Conservation (phyloP, 2,888 invertebrate species). For the Sinohyriopsis cumingii region DNA sequence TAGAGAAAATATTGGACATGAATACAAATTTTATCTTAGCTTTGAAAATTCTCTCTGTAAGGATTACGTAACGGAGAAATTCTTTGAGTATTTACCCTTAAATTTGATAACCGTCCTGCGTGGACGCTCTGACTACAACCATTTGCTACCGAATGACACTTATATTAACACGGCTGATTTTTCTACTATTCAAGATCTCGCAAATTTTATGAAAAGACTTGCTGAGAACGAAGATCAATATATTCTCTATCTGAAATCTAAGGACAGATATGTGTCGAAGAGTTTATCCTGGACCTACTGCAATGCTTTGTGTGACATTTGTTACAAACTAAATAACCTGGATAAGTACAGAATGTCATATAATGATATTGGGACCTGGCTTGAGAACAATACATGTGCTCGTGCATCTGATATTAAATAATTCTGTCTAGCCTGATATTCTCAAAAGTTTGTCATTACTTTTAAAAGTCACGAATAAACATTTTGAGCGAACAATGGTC, state of each 20-base stretch:
- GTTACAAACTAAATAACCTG: slow-evolving; percentile 26
- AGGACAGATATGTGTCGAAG: slow-evolving; percentile 12
- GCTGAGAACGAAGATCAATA: slow-evolving; percentile 16
- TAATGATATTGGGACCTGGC: slow-evolving; percentile 7
- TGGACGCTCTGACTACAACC: slow-evolving; percentile 60
- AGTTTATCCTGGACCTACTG: neutral
- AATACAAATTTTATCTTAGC: slow-evolving; percentile 60
- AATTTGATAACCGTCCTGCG: slow-evolving; percentile 61
- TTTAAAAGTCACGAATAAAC: too few relatives aligned
- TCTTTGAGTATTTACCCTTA: slow-evolving; percentile 44
- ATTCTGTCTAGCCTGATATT: too few relatives aligned
- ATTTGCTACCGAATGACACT: slow-evolving; percentile 56
- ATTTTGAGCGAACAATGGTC: too few relatives aligned
- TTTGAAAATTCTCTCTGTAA: slow-evolving; percentile 64
- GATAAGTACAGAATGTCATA: slow-evolving; percentile 17
- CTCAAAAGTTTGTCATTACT: too few relatives aligned
- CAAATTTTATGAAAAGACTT: slow-evolving; percentile 12
- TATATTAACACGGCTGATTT: slow-evolving; percentile 65
- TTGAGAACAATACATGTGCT: neutral
- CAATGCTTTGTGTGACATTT: slow-evolving; percentile 18
- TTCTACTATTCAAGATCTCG: slow-evolving; percentile 37
- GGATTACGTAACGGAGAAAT: slow-evolving; percentile 65
- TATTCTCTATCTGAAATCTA: slow-evolving; percentile 18
- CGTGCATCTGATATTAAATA: too few relatives aligned
- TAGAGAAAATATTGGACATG: slow-evolving; percentile 12